Evolutionary conservation across 1,140 invertebrate species (phyloP).

Genomic region (Globodera rostochiensis): DNA sequence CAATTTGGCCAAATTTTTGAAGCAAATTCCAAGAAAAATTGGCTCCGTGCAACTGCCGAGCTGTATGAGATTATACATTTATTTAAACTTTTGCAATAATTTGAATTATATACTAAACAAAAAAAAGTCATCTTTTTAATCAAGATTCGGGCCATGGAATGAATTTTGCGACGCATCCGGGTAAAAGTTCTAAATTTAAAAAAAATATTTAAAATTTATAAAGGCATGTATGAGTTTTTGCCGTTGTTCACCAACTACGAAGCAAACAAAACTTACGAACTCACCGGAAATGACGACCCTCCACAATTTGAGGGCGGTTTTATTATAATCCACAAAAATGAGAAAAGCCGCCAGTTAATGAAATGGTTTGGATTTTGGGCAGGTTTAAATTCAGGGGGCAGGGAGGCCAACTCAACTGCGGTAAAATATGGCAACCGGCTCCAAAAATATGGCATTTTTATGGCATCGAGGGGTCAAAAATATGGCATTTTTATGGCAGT

Average conservation of each 20-base stretch:
- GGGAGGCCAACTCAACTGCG: no score
- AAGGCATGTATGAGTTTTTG: slow-evolving; percentile 29
- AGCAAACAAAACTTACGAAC: slow-evolving; percentile 23
- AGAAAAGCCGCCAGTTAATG: slow-evolving; percentile 22
- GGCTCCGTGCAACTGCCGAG: slow-evolving; percentile 20
- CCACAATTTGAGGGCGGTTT: slow-evolving; percentile 36
- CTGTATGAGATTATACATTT: slow-evolving; percentile 17
- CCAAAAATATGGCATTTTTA: no score
- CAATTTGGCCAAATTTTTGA: slow-evolving; percentile 20
- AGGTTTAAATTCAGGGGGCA: no score
- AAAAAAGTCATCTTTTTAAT: no score
- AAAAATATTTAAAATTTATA: slow-evolving; percentile 26
- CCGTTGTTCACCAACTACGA: slow-evolving; percentile 22
- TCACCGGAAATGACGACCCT: not conserved
- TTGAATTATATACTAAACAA: no score
- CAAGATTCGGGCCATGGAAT: no score
- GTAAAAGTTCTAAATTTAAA: no score
- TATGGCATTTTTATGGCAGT: no score
- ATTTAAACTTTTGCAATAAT: no score
- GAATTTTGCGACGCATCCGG: no score
- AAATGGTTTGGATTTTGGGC: slow-evolving; percentile 20
- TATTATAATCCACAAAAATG: slow-evolving; percentile 24
- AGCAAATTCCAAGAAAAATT: slow-evolving; percentile 23
- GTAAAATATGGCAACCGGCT: no score
- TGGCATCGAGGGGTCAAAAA: no score